These are phyloP conservation scores for Hirtodrosophila alboralis DNA, from an alignment of 2,888 invertebrate genomes.

Conservation along the genomic window DNA sequence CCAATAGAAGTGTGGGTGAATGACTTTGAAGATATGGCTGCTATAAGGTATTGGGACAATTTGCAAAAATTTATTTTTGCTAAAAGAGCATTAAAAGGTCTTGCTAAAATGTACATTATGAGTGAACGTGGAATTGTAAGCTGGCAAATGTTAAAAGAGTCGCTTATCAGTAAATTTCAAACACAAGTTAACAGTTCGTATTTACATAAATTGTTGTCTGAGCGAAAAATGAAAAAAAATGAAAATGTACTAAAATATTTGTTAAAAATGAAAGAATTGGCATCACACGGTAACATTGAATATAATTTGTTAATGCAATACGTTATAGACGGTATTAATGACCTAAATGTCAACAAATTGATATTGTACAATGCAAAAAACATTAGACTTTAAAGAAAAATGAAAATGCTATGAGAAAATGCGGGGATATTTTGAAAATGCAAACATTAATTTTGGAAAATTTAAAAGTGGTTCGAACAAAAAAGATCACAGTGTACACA, in stretches of 20 bases:
- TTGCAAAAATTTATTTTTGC: neutral
- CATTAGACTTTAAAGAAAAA: slow-evolving; percentile 7
- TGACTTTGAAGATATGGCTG: neutral
- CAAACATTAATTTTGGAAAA: neutral
- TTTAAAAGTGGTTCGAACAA: too few relatives aligned
- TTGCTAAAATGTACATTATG: neutral
- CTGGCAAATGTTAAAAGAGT: neutral
- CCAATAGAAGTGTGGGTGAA: neutral
- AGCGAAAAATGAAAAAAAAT: neutral
- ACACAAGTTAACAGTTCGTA: neutral
- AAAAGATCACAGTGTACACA: too few relatives aligned
- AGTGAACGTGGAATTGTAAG: neutral
- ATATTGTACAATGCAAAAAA: slow-evolving; percentile 3
- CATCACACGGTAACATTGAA: neutral
- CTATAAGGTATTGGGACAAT: too few relatives aligned
- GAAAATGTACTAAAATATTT: neutral
- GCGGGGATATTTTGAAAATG: slow-evolving; percentile 6
- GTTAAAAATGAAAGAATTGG: neutral
- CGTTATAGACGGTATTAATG: too few relatives aligned
- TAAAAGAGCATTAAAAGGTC: neutral
- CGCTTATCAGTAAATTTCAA: neutral
- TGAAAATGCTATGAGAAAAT: too few relatives aligned
- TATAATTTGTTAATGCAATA: neutral
- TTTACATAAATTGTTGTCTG: too few relatives aligned
- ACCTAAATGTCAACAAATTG: neutral